These are phyloP conservation scores for Trinectes maculatus DNA, from an alignment of 2,113 vertebrate genomes.

Conservation along the genomic window DNA sequence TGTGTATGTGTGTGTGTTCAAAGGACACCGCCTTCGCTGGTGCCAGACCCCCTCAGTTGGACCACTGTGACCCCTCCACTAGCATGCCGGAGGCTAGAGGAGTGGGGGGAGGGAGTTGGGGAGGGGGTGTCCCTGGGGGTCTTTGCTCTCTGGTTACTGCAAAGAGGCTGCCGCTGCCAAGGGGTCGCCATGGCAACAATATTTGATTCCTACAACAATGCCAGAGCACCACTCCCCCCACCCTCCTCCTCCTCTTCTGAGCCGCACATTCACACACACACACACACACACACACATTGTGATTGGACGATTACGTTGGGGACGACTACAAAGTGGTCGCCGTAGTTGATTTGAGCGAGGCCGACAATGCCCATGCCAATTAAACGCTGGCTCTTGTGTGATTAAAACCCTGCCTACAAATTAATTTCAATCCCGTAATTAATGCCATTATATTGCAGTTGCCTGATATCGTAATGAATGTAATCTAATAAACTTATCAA, in stretches of 20 bases:
- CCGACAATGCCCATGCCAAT: conserved; percentile 30
- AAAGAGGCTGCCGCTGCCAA: conserved; percentile 77
- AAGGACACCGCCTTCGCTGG: conserved; percentile 31
- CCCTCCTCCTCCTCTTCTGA: conserved; percentile 30
- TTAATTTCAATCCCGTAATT: conserved; percentile 58
- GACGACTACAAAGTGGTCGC: conserved; percentile 27
- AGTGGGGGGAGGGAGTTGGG: conserved; percentile 45
- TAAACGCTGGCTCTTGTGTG: conserved; percentile 29
- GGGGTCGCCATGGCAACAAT: conserved; percentile 81
- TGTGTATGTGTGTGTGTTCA: conserved; percentile 30
- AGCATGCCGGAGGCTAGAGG: conserved; percentile 61
- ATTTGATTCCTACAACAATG: conserved; percentile 85
- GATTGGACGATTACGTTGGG: conserved; percentile 52
- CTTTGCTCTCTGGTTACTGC: conserved; percentile 80
- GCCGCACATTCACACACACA: conserved; percentile 44
- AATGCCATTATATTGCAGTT: conserved; percentile 25
- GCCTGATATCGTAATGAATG: conserved; percentile 22
- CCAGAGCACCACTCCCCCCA: conserved; percentile 58
- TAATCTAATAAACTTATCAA: conserved; percentile 12
- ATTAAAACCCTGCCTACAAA: conserved; percentile 50
- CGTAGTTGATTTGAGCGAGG: conserved; percentile 28
- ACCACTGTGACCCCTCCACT: conserved; percentile 49
- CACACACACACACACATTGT: conserved; percentile 32
- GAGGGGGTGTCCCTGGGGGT: conserved; percentile 73
- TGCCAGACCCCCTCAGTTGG: conserved; percentile 44